Base-by-base conservation (phyloP, 2,888 invertebrate genomes). In the Platycheirus rosarum region DNA sequence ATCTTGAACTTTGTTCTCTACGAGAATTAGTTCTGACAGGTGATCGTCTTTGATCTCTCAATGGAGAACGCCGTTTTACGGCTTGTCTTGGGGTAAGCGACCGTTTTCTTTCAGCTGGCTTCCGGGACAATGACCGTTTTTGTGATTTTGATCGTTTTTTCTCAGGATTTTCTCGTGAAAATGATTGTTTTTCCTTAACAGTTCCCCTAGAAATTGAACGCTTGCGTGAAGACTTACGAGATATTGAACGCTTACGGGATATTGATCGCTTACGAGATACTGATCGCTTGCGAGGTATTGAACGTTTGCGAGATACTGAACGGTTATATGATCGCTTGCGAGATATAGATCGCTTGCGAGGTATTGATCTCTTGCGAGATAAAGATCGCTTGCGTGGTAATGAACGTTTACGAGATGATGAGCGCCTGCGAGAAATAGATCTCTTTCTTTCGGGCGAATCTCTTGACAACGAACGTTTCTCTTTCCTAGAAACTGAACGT, bases 381-480 rank as follows among this genome's bases (percentile, higher is more conserved):
- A n/a, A 0, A 16, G 46, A 65, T 23, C 13, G 40, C 16, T 73
- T 76, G 13, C 51, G 40, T 20, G 70, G 53, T 18, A 7, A 2
- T 32, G 29, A 3, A 5, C 29, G 29, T 8, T 32, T 32, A 26
- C 23, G 14, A 6, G 78, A 71, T 44, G 46, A n/a, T n/a, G n/a
- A n/a, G n/a, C n/a, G n/a, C n/a, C n/a, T n/a, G n/a, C n/a, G n/a
- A n/a, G 57, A 62, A 53, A 18, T 16, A 18, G 18, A 53, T 16
- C 44, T 63, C 48, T 62, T 78, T 53, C 37, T 18, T 7, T 68
- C 55, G 5, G 32, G 8, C 1, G 14, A 26, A 5, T n/a, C 32
- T 42, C 71, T 66, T 11, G 82, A 79, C 7, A 63, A 11, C 35
- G 85, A 84, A 7, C 76, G 66, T 46, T 73, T 85, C 37, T 7